Conservation (phyloP, 2,113 vertebrate genomes). For the Sphaerodactylus townsendi region DNA sequence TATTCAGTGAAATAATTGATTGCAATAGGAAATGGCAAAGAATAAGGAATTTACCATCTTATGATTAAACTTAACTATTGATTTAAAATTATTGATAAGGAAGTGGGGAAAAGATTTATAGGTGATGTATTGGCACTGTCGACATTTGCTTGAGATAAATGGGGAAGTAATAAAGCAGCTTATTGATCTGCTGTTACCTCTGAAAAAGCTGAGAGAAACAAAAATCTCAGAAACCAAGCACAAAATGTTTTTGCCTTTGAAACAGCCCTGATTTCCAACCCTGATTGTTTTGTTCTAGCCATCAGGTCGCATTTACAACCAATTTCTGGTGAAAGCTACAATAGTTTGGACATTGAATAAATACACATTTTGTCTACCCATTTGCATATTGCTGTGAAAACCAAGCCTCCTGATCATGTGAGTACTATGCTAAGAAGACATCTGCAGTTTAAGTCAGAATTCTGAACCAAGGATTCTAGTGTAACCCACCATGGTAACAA, state of each 20-base stretch:
- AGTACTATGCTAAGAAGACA: not conserved
- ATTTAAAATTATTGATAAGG: conserved; percentile 36
- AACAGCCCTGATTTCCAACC: not conserved
- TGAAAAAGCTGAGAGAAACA: not conserved
- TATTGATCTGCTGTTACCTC: conserved; percentile 18
- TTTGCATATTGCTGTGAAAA: not conserved
- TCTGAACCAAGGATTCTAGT: not conserved
- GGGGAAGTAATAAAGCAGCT: conserved; percentile 22
- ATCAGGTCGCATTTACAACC: not conserved
- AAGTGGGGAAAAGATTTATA: conserved; percentile 26
- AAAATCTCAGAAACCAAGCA: conserved; percentile 19
- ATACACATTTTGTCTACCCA: not conserved
- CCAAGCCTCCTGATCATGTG: not conserved
- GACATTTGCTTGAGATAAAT: conserved; percentile 24
- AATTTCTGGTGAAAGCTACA: not conserved
- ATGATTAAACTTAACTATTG: not conserved
- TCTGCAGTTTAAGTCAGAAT: not conserved
- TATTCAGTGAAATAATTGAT: not conserved
- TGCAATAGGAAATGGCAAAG: conserved; percentile 22
- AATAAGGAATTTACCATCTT: conserved; percentile 35
- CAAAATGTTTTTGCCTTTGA: not conserved
- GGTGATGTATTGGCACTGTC: not conserved
- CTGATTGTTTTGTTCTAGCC: not conserved
- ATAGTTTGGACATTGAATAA: not conserved
- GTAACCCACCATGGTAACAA: too few relatives aligned